Conservation (phyloP, 1,140 invertebrate genomes). For the Drosophila elegans region DNA sequence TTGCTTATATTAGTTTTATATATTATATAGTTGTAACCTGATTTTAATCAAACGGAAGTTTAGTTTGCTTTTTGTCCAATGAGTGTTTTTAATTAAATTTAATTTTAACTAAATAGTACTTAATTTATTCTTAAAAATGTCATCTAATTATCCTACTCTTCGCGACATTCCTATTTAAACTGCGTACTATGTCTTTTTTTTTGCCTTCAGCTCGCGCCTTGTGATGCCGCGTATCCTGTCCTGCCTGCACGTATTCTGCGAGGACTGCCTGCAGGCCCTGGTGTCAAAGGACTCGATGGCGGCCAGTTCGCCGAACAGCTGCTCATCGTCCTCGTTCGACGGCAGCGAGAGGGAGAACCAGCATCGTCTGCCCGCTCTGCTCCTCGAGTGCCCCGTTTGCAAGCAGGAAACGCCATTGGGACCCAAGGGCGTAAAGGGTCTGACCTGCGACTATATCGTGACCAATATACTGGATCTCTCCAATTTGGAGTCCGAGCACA, state of each 20-base stretch:
- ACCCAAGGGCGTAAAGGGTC: conserved; percentile 89
- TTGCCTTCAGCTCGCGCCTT: conserved; percentile 86
- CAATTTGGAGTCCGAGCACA: conserved; percentile 90
- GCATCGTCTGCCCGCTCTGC: conserved; percentile 42
- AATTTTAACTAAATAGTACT: too few relatives aligned
- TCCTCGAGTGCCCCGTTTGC: conserved; percentile 90
- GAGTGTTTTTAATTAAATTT: too few relatives aligned
- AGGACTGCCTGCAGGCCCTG: conserved; percentile 93
- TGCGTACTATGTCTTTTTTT: not conserved
- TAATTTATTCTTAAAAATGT: too few relatives aligned
- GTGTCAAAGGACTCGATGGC: conserved; percentile 86
- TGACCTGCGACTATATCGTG: conserved; percentile 93
- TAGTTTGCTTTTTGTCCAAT: too few relatives aligned
- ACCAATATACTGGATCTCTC: conserved; percentile 94
- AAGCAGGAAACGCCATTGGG: conserved; percentile 93
- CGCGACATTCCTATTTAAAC: too few relatives aligned
- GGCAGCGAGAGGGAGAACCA: conserved; percentile 72
- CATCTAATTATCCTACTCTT: too few relatives aligned
- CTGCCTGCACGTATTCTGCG: conserved; percentile 97
- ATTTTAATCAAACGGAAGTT: too few relatives aligned
- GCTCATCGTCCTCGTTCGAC: conserved; percentile 83
- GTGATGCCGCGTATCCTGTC: conserved; percentile 93
- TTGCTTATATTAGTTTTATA: too few relatives aligned
- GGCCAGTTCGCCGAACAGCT: conserved; percentile 66
- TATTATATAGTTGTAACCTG: too few relatives aligned